Conservation (phyloP, 2,888 invertebrate genomes). For the Scelioninae gen. 1 region DNA sequence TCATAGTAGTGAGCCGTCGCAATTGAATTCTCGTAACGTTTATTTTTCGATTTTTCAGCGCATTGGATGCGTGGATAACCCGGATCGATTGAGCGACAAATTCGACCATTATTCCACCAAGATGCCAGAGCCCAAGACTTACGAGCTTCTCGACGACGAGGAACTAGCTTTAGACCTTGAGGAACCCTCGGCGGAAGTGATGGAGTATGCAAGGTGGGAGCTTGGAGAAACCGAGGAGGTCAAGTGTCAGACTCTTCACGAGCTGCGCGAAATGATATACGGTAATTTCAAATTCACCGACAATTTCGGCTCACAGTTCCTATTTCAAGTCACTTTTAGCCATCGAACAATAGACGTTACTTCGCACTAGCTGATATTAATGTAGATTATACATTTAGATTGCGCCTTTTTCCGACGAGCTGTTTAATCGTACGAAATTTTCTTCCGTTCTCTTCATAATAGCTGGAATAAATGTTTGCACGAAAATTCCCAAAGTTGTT, state of each 20-base stretch:
- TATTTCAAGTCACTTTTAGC: conserved; percentile 34
- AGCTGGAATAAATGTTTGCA: too few relatives aligned
- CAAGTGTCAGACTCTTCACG: conserved; percentile 88
- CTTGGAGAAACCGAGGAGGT: conserved; percentile 90
- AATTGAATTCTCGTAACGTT: too few relatives aligned
- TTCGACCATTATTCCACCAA: conserved; percentile 55
- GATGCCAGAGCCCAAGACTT: conserved; percentile 71
- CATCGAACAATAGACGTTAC: conserved; percentile 40
- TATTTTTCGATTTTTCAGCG: too few relatives aligned
- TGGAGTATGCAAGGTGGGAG: conserved; percentile 88
- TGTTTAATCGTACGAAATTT: background rate
- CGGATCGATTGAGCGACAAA: conserved; percentile 55
- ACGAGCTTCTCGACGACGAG: conserved; percentile 70
- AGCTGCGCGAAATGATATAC: conserved; percentile 90
- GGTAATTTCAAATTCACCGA: conserved; percentile 85
- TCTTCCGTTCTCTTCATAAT: too few relatives aligned
- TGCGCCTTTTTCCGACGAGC: background rate
- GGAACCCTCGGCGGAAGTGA: conserved; percentile 88
- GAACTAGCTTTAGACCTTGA: conserved; percentile 88
- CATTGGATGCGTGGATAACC: conserved; percentile 64
- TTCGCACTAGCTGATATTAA: conserved; percentile 22
- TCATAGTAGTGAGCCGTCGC: too few relatives aligned
- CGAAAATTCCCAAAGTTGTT: too few relatives aligned
- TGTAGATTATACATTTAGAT: conserved; percentile 42
- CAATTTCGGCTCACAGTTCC: conserved; percentile 42